Conservation (phyloP, 2,888 invertebrate genomes). For the Apodemia hepburni region DNA sequence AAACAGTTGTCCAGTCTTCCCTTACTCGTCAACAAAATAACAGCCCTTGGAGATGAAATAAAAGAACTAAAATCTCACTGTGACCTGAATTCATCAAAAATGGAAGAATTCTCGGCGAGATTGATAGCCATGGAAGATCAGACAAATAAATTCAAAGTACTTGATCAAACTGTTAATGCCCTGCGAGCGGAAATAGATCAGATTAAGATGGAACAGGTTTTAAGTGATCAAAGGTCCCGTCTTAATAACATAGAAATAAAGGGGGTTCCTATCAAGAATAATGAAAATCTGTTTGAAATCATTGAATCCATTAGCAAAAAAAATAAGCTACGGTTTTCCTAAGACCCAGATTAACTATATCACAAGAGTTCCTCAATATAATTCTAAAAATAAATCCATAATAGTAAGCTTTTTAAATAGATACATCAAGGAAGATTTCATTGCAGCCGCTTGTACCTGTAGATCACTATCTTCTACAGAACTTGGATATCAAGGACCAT, state of each 20-base stretch:
- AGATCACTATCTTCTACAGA: neutral
- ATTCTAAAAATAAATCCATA: neutral
- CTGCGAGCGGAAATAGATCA: too few relatives aligned
- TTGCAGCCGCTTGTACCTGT: neutral
- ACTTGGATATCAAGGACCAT: neutral
- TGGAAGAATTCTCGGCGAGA: neutral
- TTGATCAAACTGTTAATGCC: too few relatives aligned
- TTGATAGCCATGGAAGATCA: neutral
- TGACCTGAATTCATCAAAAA: neutral
- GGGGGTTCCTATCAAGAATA: conserved; percentile 1
- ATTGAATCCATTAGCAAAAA: neutral
- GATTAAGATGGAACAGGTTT: too few relatives aligned
- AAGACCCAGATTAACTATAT: neutral
- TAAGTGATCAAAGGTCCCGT: neutral
- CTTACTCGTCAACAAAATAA: neutral
- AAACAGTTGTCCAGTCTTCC: conserved; percentile 8
- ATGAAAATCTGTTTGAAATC: neutral
- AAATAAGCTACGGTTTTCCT: neutral
- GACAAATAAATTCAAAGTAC: neutral
- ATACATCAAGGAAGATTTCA: conserved; percentile 6
- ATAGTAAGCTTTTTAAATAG: conserved; percentile 3
- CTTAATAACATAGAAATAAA: conserved; percentile 1
- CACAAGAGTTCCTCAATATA: neutral
- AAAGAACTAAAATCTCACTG: neutral
- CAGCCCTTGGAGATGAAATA: conserved; percentile 9